Evolutionary conservation across 1,140 invertebrate genomes (phyloP), one percentile per base, ranked within the genome.

Genomic region (Anoplophora glabripennis): DNA sequence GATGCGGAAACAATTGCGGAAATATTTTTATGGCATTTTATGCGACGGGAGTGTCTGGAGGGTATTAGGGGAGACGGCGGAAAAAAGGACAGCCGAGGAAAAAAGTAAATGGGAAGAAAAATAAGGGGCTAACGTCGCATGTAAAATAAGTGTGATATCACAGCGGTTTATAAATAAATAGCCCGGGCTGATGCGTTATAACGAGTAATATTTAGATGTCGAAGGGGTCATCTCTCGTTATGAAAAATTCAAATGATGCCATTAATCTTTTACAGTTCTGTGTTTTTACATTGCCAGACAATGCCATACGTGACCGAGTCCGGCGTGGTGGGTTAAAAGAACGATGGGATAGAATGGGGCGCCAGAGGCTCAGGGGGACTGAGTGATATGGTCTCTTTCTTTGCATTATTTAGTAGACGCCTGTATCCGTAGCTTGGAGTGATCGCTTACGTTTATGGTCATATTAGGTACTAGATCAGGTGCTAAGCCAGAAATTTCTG

Each of bases 341-440:
- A 44, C 52, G 52, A 42, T 54, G 49, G 15, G 35, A 38, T 52
- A 18, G 49, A 11, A 28, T 28, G 21, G 28, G 47, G 35, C 15
- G 52, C 52, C 40, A 28, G 18, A 44, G 21, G 52, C 40, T 42
- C 38, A 33, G 21, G 65, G 65, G 68, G 64, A 63, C 63, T 67
- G 63, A 69, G 59, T 69, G 67, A 69, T 69, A 69, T 61, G 64
- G 65, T 67, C 61, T 64, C 59, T 65, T 63, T 59, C 59, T 63
- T 63, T 71, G 69, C 61, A 71, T 71, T 71, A 71, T 71, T 71
- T 69, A 71, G 63, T 58, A 63, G 63, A 59, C 54, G 53, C 61
- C 65, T 55, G 65, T 59, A 65, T 63, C 56, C 64, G 63, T 68
- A 57, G 60, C 61, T 67, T 52, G 57, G 51, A 61, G 51, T 61